Base-by-base conservation (phyloP, 2,113 vertebrate species). In the Caranx ignobilis region DNA sequence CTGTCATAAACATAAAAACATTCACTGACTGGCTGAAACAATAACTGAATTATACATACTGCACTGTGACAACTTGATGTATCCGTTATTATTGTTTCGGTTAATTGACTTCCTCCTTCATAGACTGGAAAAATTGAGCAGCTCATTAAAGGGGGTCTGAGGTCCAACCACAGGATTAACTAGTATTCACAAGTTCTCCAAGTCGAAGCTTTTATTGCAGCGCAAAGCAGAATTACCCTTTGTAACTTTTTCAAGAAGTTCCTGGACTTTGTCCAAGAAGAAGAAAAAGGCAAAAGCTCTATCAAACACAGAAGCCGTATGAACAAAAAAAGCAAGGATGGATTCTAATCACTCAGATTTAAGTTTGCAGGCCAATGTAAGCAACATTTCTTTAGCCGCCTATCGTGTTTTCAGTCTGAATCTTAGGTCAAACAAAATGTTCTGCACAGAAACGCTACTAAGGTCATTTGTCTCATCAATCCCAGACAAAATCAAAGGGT, bases 381-480 rank as follows among this genome's bases (percentile, higher is more conserved):
- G 63, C 2, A 61, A 52, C 65, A 10, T 67, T 18, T 41, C 12
- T 41, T 31, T 26, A 15, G 15, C 52, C 57, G 16, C 10, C 10
- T 47, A 54, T 64, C 21, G 5, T 39, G n/a, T 63, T 72, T 88
- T n/a, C 60, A 54, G 72, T 26, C 50, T n/a, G 32, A 56, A 32
- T 83, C 45, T 55, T 31, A 26, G 71, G 56, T 80, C 75, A 60
- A 71, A 81, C 34, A 19, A 63, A 19, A 59, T 19, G 56, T 56
- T 56, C 65, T 35, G 59, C 71, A 75, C 56, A 39, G 62, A 16
- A 62, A 77, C 43, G 26, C 37, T 63, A 32, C 37, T 63, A 61
- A 83, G 76, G 85, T 85, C 75, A 78, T 79, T 71, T 79, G 57
- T 84, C 73, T 77, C 76, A 83, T 89, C 71, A 75, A 62, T 88